Conservation (phyloP, 2,888 invertebrate species). For the Aphodius sticticus region DNA sequence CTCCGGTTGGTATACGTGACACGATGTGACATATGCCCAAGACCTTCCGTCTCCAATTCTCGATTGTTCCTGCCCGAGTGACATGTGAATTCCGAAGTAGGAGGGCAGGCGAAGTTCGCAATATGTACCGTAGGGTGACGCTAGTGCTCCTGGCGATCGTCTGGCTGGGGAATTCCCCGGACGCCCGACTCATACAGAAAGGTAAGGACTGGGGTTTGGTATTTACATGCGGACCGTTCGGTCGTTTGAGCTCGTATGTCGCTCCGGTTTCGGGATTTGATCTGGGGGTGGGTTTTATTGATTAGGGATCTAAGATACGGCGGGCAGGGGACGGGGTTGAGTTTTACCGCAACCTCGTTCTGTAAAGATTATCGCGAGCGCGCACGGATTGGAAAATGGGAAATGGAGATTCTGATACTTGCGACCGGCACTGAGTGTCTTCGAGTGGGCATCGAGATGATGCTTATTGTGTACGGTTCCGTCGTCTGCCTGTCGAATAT, state of each 20-base stretch:
- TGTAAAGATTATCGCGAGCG: not conserved
- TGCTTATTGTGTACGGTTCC: not conserved
- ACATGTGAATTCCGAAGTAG: not conserved
- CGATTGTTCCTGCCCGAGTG: not conserved
- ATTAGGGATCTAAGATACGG: not conserved
- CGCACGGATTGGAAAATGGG: not conserved
- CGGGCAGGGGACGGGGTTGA: not conserved
- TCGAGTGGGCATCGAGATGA: constrained; percentile 4
- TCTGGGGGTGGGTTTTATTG: not conserved
- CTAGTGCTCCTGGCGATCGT: not conserved
- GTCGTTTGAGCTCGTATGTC: constrained; percentile 4
- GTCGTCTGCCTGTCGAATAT: not conserved
- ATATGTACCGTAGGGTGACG: not conserved
- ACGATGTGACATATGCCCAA: not conserved
- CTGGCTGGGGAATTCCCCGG: not conserved
- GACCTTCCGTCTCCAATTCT: not conserved
- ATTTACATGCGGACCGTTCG: not conserved
- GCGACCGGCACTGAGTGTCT: not conserved
- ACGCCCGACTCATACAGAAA: not conserved
- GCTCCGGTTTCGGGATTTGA: not conserved
- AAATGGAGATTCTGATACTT: not conserved
- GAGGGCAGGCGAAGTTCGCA: not conserved
- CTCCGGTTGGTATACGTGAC: not conserved
- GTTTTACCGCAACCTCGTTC: not conserved
- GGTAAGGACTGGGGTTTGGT: not conserved